Evolutionary conservation across 2,888 invertebrate genomes (phyloP).

Genomic region (Calliscelio sp.): DNA sequence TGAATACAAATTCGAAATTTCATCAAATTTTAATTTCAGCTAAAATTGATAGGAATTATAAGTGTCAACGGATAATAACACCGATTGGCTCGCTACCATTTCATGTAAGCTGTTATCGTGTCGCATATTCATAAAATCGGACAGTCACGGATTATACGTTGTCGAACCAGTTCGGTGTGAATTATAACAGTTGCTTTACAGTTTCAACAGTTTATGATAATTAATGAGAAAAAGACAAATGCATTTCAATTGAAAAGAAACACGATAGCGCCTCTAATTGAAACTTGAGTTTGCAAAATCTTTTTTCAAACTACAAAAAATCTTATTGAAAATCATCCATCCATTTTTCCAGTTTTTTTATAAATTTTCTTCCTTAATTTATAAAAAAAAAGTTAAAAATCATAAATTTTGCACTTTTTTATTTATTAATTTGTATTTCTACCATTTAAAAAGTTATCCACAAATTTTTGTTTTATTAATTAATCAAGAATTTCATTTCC

Average conservation of each 20-base stretch:
- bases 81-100: conserved; percentile 39
- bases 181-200: conserved; percentile 36
- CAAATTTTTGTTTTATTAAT: too few species aligned
- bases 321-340: too few species aligned
- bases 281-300: too few species aligned
- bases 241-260: conserved; percentile 4
- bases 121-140: conserved; percentile 73
- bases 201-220: conserved; percentile 51
- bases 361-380: too few species aligned
- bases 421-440: too few species aligned
- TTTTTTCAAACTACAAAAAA: too few species aligned
- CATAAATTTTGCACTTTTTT: too few species aligned
- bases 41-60: conserved; percentile 60
- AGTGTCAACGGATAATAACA: conserved; percentile 66
- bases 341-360: too few species aligned
- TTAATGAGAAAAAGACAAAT: conserved; percentile 24
- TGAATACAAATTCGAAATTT: conserved; percentile 4
- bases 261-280: too few species aligned
- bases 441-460: too few species aligned
- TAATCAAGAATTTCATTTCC: too few species aligned
- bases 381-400: too few species aligned
- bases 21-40: conserved; percentile 41
- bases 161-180: conserved; percentile 62
- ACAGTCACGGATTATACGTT: conserved; percentile 69
- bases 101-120: conserved; percentile 63